Evolutionary conservation across 2,888 invertebrate genomes (phyloP), one percentile per base, ranked within the genome.

Genomic region (Aphodius sticticus): DNA sequence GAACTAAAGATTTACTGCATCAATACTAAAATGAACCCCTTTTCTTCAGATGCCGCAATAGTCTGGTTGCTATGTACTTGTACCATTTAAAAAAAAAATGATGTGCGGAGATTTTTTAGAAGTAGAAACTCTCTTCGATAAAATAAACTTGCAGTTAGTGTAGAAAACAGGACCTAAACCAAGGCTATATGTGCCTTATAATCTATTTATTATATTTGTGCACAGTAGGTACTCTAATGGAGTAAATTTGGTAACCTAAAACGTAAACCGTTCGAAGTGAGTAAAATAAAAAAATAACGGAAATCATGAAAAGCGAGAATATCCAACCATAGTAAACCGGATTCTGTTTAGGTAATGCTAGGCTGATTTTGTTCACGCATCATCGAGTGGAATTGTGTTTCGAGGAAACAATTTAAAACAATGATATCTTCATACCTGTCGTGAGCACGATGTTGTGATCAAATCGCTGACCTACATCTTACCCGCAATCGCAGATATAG

Each of bases 401-500:
- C 79, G 74, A 69, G 69, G 76, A 53, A 79, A 77, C 77, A 72
- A 79, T 79, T 79, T 79, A 69, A 77, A 79, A 79, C 79, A 79
- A 79, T 79, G 79, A 79, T 79, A 79, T 77, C 74, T 79, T 74
- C 77, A 79, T 79, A 79, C 69, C 76, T 36, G 77, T 69, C 75
- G 74, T 36, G 75, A 78, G 36, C 69, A 53, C 37, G 69, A 16
- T 15, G 76, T 36, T 35, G 69, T 69, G 69, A 69, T 53, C 53
- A 53, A 53, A 53, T 69, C 70, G 37, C 36, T 74, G 74, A 35
- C 74, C 74, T 37, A 74, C 36, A 26, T 26, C 26, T 26, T 26
- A 26, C 26, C 26, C 2, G 26, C 26, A 26, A 26, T 26, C 26
- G 26, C 26, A 26, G 26, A 26, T 26, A 26, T 26, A 26, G 26